These are phyloP conservation scores for Pandemis corylana DNA, from an alignment of 2,888 invertebrate genomes.

Conservation along the genomic window DNA sequence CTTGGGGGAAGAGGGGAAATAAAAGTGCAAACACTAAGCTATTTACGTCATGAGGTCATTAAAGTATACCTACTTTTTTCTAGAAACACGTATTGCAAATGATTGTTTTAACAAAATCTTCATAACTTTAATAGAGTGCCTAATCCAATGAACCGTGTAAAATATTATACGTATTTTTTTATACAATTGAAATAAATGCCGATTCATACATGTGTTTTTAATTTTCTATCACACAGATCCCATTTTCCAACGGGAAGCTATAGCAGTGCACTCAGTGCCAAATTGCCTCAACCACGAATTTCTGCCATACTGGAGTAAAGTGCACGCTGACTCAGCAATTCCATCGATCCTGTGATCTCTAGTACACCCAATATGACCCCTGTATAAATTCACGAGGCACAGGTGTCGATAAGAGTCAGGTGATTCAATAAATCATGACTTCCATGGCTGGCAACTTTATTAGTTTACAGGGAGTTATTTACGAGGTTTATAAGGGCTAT, in stretches of 20 bases:
- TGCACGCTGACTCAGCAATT: background rate
- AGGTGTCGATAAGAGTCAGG: slow-evolving; percentile 33
- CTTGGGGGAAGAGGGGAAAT: background rate
- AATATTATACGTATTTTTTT: too few species aligned
- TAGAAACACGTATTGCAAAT: background rate
- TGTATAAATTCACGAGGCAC: slow-evolving; percentile 30
- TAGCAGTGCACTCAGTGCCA: background rate
- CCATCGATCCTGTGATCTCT: background rate
- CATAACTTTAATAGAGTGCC: too few species aligned
- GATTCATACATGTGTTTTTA: too few species aligned
- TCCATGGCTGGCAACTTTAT: slow-evolving; percentile 27
- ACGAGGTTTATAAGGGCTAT: slow-evolving; percentile 25
- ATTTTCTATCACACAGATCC: too few species aligned
- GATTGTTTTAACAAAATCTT: too few species aligned
- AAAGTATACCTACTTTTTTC: background rate
- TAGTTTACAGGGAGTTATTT: slow-evolving; percentile 36
- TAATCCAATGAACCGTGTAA: too few species aligned
- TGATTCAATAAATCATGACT: slow-evolving; percentile 24
- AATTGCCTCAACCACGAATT: background rate
- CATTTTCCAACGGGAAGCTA: too few species aligned
- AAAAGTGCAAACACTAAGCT: background rate
- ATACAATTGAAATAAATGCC: too few species aligned
- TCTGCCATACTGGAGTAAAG: background rate
- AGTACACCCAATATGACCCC: slow-evolving; percentile 11
- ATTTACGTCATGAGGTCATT: background rate